These are phyloP conservation scores for Scaptodrosophila latifasciaeformis DNA, from an alignment of 2,888 invertebrate genomes.

Conservation along the genomic window DNA sequence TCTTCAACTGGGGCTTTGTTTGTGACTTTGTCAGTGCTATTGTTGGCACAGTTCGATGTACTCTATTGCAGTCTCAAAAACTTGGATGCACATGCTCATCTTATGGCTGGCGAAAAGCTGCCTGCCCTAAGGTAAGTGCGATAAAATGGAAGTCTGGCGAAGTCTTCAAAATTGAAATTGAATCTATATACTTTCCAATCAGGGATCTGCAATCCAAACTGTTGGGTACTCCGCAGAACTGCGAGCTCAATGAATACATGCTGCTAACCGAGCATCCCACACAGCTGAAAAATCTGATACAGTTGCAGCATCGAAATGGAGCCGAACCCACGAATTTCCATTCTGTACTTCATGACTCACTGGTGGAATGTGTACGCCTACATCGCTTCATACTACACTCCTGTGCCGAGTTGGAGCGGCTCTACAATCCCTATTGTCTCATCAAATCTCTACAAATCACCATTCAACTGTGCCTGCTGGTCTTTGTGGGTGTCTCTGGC, in stretches of 20 bases:
- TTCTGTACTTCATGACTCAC: constrained; percentile 31
- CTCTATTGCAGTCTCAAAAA: constrained; percentile 73
- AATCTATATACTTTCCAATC: too few relatives aligned
- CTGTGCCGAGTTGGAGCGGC: constrained; percentile 67
- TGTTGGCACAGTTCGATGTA: constrained; percentile 71
- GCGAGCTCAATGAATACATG: constrained; percentile 64
- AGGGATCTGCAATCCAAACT: constrained; percentile 38
- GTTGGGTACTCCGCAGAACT: constrained; percentile 24
- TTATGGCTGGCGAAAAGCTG: constrained; percentile 43
- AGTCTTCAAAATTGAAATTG: too few relatives aligned
- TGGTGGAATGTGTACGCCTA: constrained; percentile 69
- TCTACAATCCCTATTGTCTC: constrained; percentile 72
- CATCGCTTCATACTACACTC: constrained; percentile 72
- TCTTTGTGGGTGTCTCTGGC: constrained; percentile 69
- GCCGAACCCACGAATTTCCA: too few relatives aligned
- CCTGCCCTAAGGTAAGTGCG: constrained; percentile 47
- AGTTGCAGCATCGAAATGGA: neutral
- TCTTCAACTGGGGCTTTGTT: constrained; percentile 69
- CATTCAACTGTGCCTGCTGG: constrained; percentile 70
- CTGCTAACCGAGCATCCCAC: constrained; percentile 51
- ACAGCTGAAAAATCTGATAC: constrained; percentile 33
- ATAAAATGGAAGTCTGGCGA: neutral
- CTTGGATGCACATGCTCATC: constrained; percentile 58
- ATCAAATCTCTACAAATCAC: constrained; percentile 73
- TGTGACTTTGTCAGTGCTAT: constrained; percentile 55